Percentiles rank a stretch among this genome's conserved stretches.
These are phyloP conservation scores for Chironomus tepperi DNA, from an alignment of 1,140 invertebrate genomes.

Conservation along the genomic window DNA sequence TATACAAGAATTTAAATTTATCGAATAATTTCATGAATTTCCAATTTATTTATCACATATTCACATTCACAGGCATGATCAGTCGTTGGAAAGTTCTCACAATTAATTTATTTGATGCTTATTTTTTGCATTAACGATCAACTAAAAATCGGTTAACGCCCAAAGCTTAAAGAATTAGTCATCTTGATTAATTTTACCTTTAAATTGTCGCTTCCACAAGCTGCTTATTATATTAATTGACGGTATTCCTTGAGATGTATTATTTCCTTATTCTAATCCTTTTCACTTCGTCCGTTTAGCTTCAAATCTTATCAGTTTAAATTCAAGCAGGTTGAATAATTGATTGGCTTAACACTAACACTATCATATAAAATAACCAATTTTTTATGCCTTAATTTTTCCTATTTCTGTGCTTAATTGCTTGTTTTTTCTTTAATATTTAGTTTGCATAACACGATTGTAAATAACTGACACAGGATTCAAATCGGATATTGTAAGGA, in stretches of 20 bases:
- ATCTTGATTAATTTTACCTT: slow-evolving; percentile 3
- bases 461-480: neutral
- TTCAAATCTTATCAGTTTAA: slow-evolving; percentile 11
- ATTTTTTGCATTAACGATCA: neutral
- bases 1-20: neutral
- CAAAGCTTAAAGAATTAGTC: neutral
- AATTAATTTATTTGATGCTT: neutral
- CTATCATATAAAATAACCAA: neutral
- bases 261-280: neutral
- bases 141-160: neutral
- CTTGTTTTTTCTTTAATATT: neutral
- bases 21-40: neutral
- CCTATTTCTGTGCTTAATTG: neutral
- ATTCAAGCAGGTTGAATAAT: neutral
- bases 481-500: neutral
- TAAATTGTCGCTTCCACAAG: neutral
- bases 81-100: neutral
- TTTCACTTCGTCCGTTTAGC: neutral
- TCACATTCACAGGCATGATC: neutral
- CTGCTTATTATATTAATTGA: neutral
- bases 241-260: neutral
- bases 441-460: neutral
- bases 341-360: slow-evolving; percentile 9
- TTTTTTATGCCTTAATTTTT: neutral
- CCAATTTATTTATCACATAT: neutral